Conservation (phyloP, 2,113 vertebrate genomes). For the Bombycilla garrulus region DNA sequence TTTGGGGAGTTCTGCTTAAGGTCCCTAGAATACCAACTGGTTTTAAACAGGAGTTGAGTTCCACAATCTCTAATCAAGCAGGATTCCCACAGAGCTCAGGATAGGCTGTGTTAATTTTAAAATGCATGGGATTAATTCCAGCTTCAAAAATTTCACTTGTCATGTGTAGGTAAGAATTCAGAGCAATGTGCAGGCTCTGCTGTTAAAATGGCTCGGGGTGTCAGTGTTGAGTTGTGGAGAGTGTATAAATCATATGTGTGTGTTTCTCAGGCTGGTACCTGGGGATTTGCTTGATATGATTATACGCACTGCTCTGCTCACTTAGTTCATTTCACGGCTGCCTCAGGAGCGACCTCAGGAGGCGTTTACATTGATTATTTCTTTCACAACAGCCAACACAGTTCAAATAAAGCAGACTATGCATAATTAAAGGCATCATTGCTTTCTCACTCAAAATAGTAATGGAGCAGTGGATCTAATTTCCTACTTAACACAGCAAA, state of each 20-base stretch:
- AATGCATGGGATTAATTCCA: neutral
- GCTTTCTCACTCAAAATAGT: slow-evolving; percentile 68
- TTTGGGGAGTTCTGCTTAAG: neutral
- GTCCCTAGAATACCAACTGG: neutral
- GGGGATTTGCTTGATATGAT: slow-evolving; percentile 65
- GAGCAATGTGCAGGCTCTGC: slow-evolving; percentile 36
- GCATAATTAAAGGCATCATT: slow-evolving; percentile 71
- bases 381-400: slow-evolving; percentile 55
- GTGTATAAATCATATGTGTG: slow-evolving; percentile 60
- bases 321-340: slow-evolving; percentile 65
- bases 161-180: neutral
- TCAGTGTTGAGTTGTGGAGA: slow-evolving; percentile 63
- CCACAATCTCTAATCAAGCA: neutral
- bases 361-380: slow-evolving; percentile 64
- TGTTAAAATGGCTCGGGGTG: slow-evolving; percentile 62
- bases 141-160: neutral
- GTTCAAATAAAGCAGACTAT: slow-evolving; percentile 70
- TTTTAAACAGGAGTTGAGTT: neutral
- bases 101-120: neutral
- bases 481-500: slow-evolving; percentile 63
- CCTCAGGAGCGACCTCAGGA: slow-evolving; percentile 65
- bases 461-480: slow-evolving; percentile 66
- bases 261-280: slow-evolving; percentile 48
- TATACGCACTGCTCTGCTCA: slow-evolving; percentile 46
- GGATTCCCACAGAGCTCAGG: neutral